phyloP scores from a whole-genome alignment of 1,140 invertebrate species.

The Cryptotermes secundus region DNA sequence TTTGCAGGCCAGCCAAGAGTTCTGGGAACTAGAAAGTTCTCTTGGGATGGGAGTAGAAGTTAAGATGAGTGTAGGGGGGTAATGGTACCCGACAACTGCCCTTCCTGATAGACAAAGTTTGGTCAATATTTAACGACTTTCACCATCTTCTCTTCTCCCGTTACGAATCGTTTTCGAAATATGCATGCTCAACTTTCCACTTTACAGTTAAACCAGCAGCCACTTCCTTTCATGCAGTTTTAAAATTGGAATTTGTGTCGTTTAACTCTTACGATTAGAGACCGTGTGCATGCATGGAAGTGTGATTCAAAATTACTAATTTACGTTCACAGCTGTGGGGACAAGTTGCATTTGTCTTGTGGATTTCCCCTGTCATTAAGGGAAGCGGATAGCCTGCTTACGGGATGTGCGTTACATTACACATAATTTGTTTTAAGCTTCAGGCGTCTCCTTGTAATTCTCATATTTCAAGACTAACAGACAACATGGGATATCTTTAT shows the following conservation, averaged over 20 bases:
- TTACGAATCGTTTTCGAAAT: background rate
- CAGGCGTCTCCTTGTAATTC: no score
- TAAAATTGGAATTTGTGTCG: no score
- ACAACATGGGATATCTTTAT: no score
- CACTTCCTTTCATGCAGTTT: background rate
- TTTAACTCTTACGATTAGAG: background rate
- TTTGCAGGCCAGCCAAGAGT: conserved; percentile 4
- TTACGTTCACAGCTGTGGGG: no score
- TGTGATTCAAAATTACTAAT: no score
- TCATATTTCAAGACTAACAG: no score
- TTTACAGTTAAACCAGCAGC: background rate
- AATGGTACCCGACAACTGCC: background rate
- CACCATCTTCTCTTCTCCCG: background rate
- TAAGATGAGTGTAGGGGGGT: background rate
- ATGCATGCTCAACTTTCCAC: background rate
- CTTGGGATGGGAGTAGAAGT: background rate
- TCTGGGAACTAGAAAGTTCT: conserved; percentile 2
- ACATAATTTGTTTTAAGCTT: no score
- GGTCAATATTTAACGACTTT: conserved; percentile 16
- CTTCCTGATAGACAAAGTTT: background rate
- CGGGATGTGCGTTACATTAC: no score
- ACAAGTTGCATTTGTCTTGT: background rate
- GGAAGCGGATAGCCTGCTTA: no score
- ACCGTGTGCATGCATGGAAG: background rate
- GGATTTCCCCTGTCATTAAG: no score